phyloP scores from a whole-genome alignment of 2,888 invertebrate species.

The Bembecia ichneumoniformis region DNA sequence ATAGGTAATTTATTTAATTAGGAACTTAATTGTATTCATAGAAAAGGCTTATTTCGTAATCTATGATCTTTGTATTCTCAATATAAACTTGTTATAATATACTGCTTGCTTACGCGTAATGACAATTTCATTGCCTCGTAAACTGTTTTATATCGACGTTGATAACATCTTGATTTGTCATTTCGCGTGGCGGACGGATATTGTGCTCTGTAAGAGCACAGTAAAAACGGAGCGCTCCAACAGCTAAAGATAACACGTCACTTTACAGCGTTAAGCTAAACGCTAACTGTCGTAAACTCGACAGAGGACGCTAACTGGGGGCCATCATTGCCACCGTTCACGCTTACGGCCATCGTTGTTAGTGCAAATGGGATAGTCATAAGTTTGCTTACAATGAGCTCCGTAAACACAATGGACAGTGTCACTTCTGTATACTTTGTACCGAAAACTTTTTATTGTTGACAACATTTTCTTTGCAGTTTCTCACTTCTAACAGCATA shows the following conservation, averaged over 20 bases:
- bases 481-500: no score
- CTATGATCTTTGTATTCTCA: slow-evolving; percentile 7
- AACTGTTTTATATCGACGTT: slow-evolving; percentile 26
- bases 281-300: background rate
- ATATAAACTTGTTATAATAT: slow-evolving; percentile 28
- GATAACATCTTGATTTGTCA: slow-evolving; percentile 38
- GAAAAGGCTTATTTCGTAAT: no score
- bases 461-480: no score
- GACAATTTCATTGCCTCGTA: slow-evolving; percentile 36
- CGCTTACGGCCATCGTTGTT: background rate
- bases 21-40: no score
- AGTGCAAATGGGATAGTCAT: background rate
- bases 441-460: no score
- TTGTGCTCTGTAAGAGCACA: slow-evolving; percentile 13
- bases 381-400: background rate
- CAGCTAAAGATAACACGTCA: slow-evolving; percentile 13
- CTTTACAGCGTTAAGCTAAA: slow-evolving; percentile 8
- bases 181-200: slow-evolving; percentile 23
- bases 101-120: slow-evolving; percentile 30
- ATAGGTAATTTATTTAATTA: no score
- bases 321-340: background rate
- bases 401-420: background rate
- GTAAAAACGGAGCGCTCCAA: slow-evolving; percentile 18
- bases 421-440: no score
- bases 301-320: slow-evolving; percentile 1